phyloP scores from a whole-genome alignment of 2,113 vertebrate species.

The Myiagra hebetior region DNA sequence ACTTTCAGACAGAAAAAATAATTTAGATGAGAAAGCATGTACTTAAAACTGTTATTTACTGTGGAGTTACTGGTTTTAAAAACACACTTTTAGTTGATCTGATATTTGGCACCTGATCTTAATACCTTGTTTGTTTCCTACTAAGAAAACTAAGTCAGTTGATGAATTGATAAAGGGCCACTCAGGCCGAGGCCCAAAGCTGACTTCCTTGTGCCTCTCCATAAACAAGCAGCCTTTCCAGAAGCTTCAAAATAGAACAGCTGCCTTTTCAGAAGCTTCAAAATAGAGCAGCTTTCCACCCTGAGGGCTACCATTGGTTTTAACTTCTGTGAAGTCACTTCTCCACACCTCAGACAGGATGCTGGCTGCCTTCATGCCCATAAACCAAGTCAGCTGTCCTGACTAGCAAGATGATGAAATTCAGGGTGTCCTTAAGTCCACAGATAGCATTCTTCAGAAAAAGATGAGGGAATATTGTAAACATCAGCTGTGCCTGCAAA shows the following conservation, averaged over 20 bases:
- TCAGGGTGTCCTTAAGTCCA: neutral
- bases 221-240: neutral
- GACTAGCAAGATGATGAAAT: neutral
- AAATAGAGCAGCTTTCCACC: neutral
- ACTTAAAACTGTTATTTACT: conserved; percentile 44
- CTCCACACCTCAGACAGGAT: neutral
- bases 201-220: neutral
- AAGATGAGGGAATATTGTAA: neutral
- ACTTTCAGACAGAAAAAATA: conserved; percentile 53
- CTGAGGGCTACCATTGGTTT: conserved; percentile 14
- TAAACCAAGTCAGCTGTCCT: neutral
- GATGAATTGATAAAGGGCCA: neutral
- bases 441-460: neutral
- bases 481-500: conserved; percentile 9
- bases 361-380: neutral
- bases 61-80: neutral
- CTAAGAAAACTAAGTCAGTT: conserved; percentile 2
- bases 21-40: conserved; percentile 56
- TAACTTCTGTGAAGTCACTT: conserved; percentile 68
- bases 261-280: conserved; percentile 3
- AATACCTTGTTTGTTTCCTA: conserved; percentile 28
- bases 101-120: conserved; percentile 51
- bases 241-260: neutral
- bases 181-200: neutral
- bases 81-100: conserved; percentile 16